Conservation (phyloP, 2,113 vertebrate species). For the Salvelinus alpinus region DNA sequence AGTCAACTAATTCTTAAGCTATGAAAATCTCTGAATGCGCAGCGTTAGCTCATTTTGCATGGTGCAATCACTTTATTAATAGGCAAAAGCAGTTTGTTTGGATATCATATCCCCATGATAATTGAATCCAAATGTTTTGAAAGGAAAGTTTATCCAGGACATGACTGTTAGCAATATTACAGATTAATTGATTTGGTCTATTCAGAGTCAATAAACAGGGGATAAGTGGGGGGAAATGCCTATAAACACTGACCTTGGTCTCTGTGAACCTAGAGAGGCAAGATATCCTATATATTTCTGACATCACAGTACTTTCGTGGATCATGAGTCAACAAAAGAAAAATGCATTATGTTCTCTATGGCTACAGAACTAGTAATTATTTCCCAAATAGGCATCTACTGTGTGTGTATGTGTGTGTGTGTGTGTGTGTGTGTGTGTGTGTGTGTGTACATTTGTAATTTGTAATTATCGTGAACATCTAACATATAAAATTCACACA, state of each 20-base stretch:
- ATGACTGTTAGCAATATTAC: slow-evolving; percentile 63
- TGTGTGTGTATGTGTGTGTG: not conserved
- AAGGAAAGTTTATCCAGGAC: slow-evolving; percentile 68
- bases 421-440: not conserved
- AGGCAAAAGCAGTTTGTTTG: slow-evolving; percentile 72
- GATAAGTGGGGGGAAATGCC: slow-evolving; percentile 53
- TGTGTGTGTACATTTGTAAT: not conserved
- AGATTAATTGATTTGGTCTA: slow-evolving; percentile 67
- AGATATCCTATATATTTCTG: slow-evolving; percentile 52
- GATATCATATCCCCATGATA: slow-evolving; percentile 74
- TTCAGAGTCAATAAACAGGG: slow-evolving; percentile 67
- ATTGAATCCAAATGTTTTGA: slow-evolving; percentile 77
- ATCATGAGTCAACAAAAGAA: slow-evolving; percentile 32
- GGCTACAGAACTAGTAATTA: not conserved
- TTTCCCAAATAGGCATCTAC: not conserved
- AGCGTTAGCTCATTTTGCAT: slow-evolving; percentile 48
- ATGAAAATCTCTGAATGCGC: slow-evolving; percentile 55
- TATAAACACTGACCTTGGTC: slow-evolving; percentile 60
- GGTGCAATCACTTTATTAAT: slow-evolving; percentile 70
- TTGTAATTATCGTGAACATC: too few species aligned
- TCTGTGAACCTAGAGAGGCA: slow-evolving; percentile 53
- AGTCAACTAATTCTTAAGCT: slow-evolving; percentile 53
- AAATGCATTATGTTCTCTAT: slow-evolving; percentile 18
- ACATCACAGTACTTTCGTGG: slow-evolving; percentile 49
- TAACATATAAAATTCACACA: too few species aligned